Percentiles rank a stretch among this genome's conserved stretches.
phyloP scores from a whole-genome alignment of 1,140 invertebrate species.

The Macrobrachium rosenbergii region DNA sequence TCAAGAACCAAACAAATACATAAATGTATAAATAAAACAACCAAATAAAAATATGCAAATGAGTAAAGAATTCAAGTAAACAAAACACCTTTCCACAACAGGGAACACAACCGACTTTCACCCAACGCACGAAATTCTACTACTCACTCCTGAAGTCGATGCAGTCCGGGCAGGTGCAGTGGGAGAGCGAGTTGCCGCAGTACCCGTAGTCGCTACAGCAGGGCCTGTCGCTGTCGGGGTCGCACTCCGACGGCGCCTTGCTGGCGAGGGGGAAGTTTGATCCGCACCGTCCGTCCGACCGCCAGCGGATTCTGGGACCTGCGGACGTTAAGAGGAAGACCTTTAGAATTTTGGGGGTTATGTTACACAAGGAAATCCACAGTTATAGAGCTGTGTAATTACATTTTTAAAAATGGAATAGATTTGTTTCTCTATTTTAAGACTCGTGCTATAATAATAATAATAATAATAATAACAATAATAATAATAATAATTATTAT shows the following conservation, averaged over 20 bases:
- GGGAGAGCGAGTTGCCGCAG: slow-evolving; percentile 66
- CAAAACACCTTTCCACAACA: too few species aligned
- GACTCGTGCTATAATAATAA: too few species aligned
- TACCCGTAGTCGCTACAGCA: slow-evolving; percentile 67
- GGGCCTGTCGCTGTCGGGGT: slow-evolving; percentile 64
- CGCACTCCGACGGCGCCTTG: slow-evolving; percentile 61
- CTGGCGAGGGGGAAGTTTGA: slow-evolving; percentile 56
- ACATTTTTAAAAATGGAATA: too few species aligned
- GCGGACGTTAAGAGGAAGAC: neutral
- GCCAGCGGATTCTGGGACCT: slow-evolving; percentile 57
- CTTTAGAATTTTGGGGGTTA: neutral
- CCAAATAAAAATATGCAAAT: neutral
- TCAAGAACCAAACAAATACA: neutral
- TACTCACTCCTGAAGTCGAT: slow-evolving; percentile 66
- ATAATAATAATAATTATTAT: neutral
- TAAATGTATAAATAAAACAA: neutral
- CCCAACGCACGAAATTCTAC: neutral
- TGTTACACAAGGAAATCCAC: neutral
- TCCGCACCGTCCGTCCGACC: slow-evolving; percentile 65
- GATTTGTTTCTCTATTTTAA: too few species aligned
- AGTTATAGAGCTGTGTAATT: too few species aligned
- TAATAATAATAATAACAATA: too few species aligned
- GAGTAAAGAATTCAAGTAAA: neutral
- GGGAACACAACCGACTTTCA: too few species aligned
- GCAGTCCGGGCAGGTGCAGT: slow-evolving; percentile 66